Conservation (phyloP, 2,113 vertebrate genomes). For the Diadophis punctatus region DNA sequence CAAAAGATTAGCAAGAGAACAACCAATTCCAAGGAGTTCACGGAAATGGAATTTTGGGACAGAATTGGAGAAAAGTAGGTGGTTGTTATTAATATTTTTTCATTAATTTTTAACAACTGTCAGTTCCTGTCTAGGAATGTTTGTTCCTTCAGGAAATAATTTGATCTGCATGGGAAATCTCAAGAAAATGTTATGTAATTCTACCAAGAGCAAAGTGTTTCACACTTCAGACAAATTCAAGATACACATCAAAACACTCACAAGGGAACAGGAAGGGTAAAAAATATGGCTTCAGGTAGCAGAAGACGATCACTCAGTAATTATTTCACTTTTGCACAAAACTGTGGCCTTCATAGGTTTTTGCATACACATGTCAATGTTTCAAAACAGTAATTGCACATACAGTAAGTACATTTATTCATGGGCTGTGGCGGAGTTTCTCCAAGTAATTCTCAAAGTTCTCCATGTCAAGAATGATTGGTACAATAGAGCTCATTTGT, state of each 20-base stretch:
- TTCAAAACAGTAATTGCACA: slow-evolving; percentile 43
- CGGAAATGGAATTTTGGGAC: slow-evolving; percentile 24
- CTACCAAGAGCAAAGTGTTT: slow-evolving; percentile 25
- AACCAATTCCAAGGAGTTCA: background rate
- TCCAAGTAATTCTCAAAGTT: background rate
- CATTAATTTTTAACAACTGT: slow-evolving; percentile 16
- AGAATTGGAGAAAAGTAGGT: background rate
- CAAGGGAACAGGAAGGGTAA: slow-evolving; percentile 26
- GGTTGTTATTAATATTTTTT: slow-evolving; percentile 13
- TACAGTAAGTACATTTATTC: background rate
- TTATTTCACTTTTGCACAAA: slow-evolving; percentile 41
- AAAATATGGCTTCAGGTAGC: slow-evolving; percentile 38
- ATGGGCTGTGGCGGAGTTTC: background rate
- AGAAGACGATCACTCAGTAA: slow-evolving; percentile 11
- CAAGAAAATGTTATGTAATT: background rate
- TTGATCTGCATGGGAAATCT: slow-evolving; percentile 16
- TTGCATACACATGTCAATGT: slow-evolving; percentile 46
- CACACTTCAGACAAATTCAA: slow-evolving; percentile 7
- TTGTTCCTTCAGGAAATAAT: background rate
- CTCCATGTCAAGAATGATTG: background rate
- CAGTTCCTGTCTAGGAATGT: background rate
- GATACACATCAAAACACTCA: slow-evolving; percentile 3
- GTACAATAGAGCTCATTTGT: background rate
- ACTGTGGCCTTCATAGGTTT: slow-evolving; percentile 26
- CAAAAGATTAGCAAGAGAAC: background rate